Conservation (phyloP, 2,888 invertebrate species). For the Nezara viridula region DNA sequence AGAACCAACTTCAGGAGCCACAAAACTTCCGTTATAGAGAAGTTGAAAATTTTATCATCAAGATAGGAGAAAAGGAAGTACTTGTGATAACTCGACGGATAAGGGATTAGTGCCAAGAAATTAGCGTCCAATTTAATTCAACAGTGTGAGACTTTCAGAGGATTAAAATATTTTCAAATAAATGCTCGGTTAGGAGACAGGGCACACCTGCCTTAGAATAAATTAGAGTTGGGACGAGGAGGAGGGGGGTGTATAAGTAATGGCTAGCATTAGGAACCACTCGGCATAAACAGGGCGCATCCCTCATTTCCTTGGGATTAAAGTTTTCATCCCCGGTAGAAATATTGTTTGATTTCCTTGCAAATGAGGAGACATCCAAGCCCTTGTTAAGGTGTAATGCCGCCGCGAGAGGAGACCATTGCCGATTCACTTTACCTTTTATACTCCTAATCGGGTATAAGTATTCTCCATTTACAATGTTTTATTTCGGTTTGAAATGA, state of each 20-base stretch:
- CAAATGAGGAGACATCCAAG: conserved; percentile 56
- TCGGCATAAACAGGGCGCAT: conserved; percentile 61
- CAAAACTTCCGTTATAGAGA: not conserved
- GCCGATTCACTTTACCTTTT: conserved; percentile 25
- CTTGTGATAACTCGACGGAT: conserved; percentile 48
- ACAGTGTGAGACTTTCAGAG: conserved; percentile 59
- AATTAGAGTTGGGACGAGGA: conserved; percentile 39
- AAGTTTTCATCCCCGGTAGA: conserved; percentile 55
- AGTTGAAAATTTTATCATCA: conserved; percentile 21
- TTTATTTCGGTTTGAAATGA: conserved; percentile 20
- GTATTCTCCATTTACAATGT: conserved; percentile 39
- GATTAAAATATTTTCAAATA: conserved; percentile 61
- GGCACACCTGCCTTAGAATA: conserved; percentile 57
- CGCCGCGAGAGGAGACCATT: conserved; percentile 42
- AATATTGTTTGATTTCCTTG: conserved; percentile 62
- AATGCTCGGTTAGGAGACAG: conserved; percentile 57
- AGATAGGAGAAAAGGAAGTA: not conserved
- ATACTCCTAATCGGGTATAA: conserved; percentile 23
- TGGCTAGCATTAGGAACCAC: conserved; percentile 60
- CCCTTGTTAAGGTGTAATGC: conserved; percentile 54
- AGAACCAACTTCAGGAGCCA: not conserved
- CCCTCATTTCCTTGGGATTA: conserved; percentile 60
- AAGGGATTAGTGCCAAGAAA: conserved; percentile 55
- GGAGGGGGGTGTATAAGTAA: conserved; percentile 57
- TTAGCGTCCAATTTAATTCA: conserved; percentile 59